Evolutionary conservation across 2,797 vertebrate species (phyloP).

Genomic region (Cuculus canorus): DNA sequence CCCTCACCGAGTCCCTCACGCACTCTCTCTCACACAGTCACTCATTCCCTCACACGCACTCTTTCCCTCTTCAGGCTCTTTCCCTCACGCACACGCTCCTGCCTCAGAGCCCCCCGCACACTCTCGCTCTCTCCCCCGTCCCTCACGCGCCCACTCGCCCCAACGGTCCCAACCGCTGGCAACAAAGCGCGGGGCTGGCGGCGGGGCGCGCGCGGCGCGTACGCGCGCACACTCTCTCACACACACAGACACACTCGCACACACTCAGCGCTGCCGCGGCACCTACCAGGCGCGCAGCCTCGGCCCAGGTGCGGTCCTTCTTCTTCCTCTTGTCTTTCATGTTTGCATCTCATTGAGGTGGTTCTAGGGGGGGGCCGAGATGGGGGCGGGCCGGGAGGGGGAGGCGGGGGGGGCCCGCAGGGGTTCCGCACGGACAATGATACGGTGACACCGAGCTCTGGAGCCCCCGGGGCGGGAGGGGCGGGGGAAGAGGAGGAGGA

Average conservation of each 20-base stretch:
- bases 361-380: conserved; percentile 28
- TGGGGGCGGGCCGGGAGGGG: conserved; percentile 46
- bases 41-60: neutral
- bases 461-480: conserved; percentile 57
- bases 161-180: conserved; percentile 31
- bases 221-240: neutral
- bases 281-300: conserved; percentile 73
- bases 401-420: conserved; percentile 27
- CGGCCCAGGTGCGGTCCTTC: conserved; percentile 88
- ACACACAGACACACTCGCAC: neutral
- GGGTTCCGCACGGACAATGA: conserved; percentile 45
- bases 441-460: conserved; percentile 36
- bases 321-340: conserved; percentile 89
- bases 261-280: conserved; percentile 14
- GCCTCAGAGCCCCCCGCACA: neutral
- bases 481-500: neutral
- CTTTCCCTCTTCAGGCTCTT: too few relatives aligned
- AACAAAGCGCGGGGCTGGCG: conserved; percentile 58
- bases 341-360: conserved; percentile 83
- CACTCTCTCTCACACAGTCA: neutral
- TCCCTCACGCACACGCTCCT: neutral
- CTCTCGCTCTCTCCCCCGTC: neutral
- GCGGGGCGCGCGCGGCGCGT: conserved; percentile 38
- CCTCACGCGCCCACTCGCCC: conserved; percentile 27
- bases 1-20: neutral